These are phyloP conservation scores for Drosophila bocki DNA, from an alignment of 1,140 invertebrate species.

Conservation along the genomic window DNA sequence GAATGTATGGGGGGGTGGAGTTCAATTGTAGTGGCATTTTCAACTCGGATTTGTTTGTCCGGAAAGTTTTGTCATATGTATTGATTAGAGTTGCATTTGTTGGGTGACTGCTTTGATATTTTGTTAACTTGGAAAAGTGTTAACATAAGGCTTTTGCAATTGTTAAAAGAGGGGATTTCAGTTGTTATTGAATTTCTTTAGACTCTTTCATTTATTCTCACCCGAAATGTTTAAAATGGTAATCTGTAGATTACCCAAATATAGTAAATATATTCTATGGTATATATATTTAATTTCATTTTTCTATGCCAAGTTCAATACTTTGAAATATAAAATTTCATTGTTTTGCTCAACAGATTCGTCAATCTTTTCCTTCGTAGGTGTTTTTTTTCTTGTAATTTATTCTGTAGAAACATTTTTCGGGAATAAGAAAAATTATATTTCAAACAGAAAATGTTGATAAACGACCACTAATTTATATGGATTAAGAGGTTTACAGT, in stretches of 20 bases:
- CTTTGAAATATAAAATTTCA: neutral
- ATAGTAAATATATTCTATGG: too few relatives aligned
- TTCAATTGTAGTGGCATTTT: constrained; percentile 31
- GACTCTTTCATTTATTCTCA: neutral
- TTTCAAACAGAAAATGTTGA: neutral
- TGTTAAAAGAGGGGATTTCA: neutral
- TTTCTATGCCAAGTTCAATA: neutral
- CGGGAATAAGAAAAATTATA: too few relatives aligned
- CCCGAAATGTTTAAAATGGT: neutral
- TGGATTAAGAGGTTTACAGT: neutral
- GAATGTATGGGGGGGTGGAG: constrained; percentile 2
- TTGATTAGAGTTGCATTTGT: constrained; percentile 26
- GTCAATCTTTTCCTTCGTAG: neutral
- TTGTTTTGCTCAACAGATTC: neutral
- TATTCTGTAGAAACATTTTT: neutral
- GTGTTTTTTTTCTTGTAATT: neutral
- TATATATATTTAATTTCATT: neutral
- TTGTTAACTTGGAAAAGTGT: constrained; percentile 1
- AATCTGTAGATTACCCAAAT: too few relatives aligned
- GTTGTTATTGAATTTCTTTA: neutral
- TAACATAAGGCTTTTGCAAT: neutral
- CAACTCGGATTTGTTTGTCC: constrained; percentile 13
- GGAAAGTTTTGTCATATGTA: constrained; percentile 17
- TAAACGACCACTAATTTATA: constrained; percentile 8
- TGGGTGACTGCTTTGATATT: neutral